Base-by-base conservation (phyloP, 2,797 vertebrate species). In the Forpus xanthops region DNA sequence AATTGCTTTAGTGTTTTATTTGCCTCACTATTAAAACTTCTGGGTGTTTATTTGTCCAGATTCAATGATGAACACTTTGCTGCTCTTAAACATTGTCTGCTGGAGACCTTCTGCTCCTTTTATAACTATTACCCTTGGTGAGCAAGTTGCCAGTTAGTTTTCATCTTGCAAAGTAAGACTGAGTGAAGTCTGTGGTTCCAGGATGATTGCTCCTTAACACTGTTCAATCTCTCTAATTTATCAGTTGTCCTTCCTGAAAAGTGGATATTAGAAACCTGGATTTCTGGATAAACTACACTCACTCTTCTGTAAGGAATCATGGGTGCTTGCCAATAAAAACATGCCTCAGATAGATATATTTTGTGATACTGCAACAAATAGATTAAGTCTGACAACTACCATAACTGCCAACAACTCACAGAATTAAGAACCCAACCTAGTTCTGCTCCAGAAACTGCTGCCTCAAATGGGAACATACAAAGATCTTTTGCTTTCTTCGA, bases 381-480 rank as follows among this genome's bases (percentile, higher is more conserved):
- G 11, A 41, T 41, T 45, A 62, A 82, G 8, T 74, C 56, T 81
- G 42, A 81, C 39, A 75, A 81, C 19, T 11, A 25, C 27, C 19
- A 75, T 27, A 66, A 70, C 9, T 31, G 39, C 30, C 45, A 89
- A 19, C 8, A 75, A 31, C 14, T 87, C 71, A 31, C 16, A 31
- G 24, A 74, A 42, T 9, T 25, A 58, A 9, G n/a, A 89, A 76
- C 14, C 53, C 58, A 92, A 35, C 6, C 23, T 58, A 27, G 16
- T 15, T 84, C 67, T 80, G 64, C 23, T 89, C 12, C 60, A 73
- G 44, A 64, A 82, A 70, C 19, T 42, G 27, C 31, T 55, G 31
- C 23, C 44, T 70, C 52, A 71, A 19, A 79, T 3, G 25, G 39
- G 33, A 60, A 55, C 0, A 0, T 20, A 58, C 2, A 1, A 89